Base-by-base conservation (phyloP, 2,797 vertebrate species). In the Semaprochilodus insignis region DNA sequence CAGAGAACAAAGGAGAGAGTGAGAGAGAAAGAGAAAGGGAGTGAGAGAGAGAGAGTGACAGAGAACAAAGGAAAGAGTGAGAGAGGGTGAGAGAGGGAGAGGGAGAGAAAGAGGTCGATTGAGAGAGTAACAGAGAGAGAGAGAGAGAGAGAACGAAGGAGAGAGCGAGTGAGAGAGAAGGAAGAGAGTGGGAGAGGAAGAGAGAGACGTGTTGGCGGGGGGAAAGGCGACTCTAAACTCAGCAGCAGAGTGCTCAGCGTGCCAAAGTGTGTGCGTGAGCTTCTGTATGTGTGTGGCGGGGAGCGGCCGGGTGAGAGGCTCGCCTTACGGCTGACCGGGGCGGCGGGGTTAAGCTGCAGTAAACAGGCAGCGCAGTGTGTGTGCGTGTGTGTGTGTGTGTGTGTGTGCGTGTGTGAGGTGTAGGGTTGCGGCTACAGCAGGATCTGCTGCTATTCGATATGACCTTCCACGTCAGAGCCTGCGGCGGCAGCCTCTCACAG, bases 341-440 rank as follows among this genome's bases (percentile, higher is more conserved):
- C 80, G 75, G 69, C 34, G 57, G 62, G 87, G 84, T 86, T 85
- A 89, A 88, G 81, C 87, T 85, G 88, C 70, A 78, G 81, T 74
- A 81, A 81, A 78, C 65, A 70, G 81, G 73, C 31, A 65, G 72
- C 34, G 72, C 67, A 74, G 74, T 71, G 51, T 6, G 5, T 44
- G 40, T 23, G 40, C 51, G 73, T 69, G 44, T 17, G 27, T 69
- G 69, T 21, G 54, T 60, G 75, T 48, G 73, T 34, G 67, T 71
- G 73, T 73, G 70, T 16, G 23, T 34, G 60, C 10, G 55, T 54
- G 21, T 36, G 66, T n/a, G 25, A 0, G 78, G 85, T 81, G 83
- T 81, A 63, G 73, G 80, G 75, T 88, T 80, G 62, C 83, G 73
- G 70, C 59, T 36, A 77, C 70, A 81, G 85, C 69, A 80, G 77